Base-by-base conservation (phyloP, 2,113 vertebrate genomes). In the Cyanoramphus novaezelandiae region DNA sequence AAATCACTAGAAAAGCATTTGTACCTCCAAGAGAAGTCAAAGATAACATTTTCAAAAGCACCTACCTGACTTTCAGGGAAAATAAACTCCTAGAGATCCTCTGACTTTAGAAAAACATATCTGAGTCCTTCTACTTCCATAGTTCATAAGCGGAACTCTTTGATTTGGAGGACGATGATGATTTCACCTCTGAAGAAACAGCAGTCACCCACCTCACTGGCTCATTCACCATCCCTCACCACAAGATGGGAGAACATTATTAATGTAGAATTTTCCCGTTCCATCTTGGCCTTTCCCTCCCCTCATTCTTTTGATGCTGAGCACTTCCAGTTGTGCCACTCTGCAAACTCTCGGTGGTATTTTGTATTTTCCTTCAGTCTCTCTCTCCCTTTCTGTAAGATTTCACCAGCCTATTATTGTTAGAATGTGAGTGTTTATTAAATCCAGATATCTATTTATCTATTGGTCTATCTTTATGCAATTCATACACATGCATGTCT, bases 361-460 rank as follows among this genome's bases (percentile, higher is more conserved):
- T 97, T 82, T 86, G 69, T 77, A 29, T 95, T 97, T 92, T 91
- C 35, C 72, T 89, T 80, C 86, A 69, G 88, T 64, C 81, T 89
- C 62, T 83, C 46, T 87, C 85, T 92, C 69, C 35, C 41, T 75
- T 65, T 96, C 86, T 94, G 81, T 92, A 86, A 94, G 95, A 94
- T 86, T 96, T 96, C 92, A 90, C 85, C 62, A 82, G 50, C 93
- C 92, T 97, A 96, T 96, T 97, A 97, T 77, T 86, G 91, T 77
- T 95, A 97, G 85, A 95, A 95, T 44, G 67, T 55, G 90, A 95
- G 70, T 97, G 91, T 97, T 97, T 97, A 97, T 97, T 97, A 96
- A 96, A 92, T 89, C 91, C 94, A 96, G 93, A 96, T 96, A 97
- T 95, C 97, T 97, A 96, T 97, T 97, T 97, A 96, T 97, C 96